Evolutionary conservation across 2,797 vertebrate species (phyloP).

Genomic region (Aulostomus chinensis): DNA sequence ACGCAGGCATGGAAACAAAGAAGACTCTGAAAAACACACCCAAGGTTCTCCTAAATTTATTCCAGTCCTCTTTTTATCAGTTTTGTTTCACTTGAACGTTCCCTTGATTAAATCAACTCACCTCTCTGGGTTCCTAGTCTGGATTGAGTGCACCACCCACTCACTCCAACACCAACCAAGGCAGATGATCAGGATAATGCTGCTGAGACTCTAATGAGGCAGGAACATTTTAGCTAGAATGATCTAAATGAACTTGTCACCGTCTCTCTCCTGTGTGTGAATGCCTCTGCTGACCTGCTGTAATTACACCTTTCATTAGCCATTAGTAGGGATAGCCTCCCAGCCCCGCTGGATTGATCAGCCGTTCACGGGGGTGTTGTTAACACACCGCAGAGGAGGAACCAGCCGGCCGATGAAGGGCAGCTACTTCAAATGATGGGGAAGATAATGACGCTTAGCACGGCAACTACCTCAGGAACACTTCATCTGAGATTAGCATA

Average conservation of each 20-base stretch:
- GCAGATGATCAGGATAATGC: conserved; percentile 57
- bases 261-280: conserved; percentile 45
- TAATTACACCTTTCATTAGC: conserved; percentile 80
- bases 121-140: conserved; percentile 42
- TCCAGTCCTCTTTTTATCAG: conserved; percentile 2
- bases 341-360: conserved; percentile 63
- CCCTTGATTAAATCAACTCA: conserved; percentile 60
- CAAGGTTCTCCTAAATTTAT: conserved; percentile 1
- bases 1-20: neutral
- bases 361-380: conserved; percentile 48
- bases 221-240: conserved; percentile 68
- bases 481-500: conserved; percentile 46
- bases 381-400: conserved; percentile 56
- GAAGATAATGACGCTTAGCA: conserved; percentile 49
- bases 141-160: too few relatives aligned
- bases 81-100: conserved; percentile 20
- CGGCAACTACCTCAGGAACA: conserved; percentile 42
- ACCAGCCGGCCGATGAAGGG: conserved; percentile 55
- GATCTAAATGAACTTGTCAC: conserved; percentile 72
- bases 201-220: conserved; percentile 63
- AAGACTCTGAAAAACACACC: neutral
- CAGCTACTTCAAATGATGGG: conserved; percentile 58
- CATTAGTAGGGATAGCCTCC: conserved; percentile 68
- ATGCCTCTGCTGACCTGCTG: conserved; percentile 65
- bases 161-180: conserved; percentile 57